Evolutionary conservation across 37 sponge, comb jelly and placozoan genomes (phyloP), one percentile per base, ranked within the genome.

Genomic region (Tethya wilhelma): DNA sequence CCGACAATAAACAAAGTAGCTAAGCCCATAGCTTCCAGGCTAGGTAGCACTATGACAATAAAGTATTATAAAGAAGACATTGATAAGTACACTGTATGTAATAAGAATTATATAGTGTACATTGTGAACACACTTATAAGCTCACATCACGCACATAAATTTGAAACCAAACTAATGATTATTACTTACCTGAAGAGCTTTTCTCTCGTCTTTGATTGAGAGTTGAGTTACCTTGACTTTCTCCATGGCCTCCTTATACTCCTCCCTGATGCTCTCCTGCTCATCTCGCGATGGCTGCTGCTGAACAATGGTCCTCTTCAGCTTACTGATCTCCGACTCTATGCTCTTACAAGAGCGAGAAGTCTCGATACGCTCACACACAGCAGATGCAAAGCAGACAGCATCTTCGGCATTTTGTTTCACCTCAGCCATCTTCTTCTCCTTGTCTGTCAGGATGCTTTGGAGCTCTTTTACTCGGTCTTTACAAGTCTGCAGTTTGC

Each of bases 271-370:
- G 28, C 44, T 66, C n/a, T 88, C 83, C 29, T 67, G 46, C 49
- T 84, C 77, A 2, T 33, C 69, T 33, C 56, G 44, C 38, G 53
- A 32, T 25, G 88, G 81, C 63, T 58, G 63, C 42, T 67, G 71
- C 60, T 86, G 74, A 36, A 74, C 53, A 20, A 91, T 78, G 30
- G 58, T 44, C 65, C 38, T 66, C 76, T 83, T 70, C 68, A 91
- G 59, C 41, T 83, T 86, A 14, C 58, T n/a, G 59, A 94, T 94
- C 87, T 94, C 90, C 19, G 74, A 38, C 59, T 79, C 74, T 29
- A 94, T 75, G 31, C 76, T 79, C 37, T 74, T 70, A 0, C 79
- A 53, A 33, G 81, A 29, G 11, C 85, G 32, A 22, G 64, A 34
- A 12, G 87, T 91, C 55, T 78, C 84, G 31, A 91, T 74, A 22